Evolutionary conservation across 2,888 invertebrate species (phyloP).

Genomic region (Caenorhabditis uteleia): DNA sequence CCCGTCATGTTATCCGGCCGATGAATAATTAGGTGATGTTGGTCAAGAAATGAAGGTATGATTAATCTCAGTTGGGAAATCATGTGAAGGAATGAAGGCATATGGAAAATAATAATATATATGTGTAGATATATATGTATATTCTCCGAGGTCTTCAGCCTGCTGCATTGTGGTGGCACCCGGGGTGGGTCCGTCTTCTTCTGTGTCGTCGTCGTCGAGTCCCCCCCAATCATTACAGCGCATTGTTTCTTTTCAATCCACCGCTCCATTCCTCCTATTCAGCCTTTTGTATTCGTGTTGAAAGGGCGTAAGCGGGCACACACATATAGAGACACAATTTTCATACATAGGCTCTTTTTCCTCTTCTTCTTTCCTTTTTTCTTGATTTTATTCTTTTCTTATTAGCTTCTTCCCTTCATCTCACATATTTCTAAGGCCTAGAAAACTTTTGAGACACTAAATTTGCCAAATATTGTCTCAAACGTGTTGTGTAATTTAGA

Average conservation of each 20-base stretch:
- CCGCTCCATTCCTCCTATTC: constrained; percentile 59
- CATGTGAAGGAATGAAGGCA: no score
- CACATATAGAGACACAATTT: constrained; percentile 36
- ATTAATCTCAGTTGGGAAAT: no score
- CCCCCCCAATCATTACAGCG: constrained; percentile 59
- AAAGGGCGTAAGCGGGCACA: constrained; percentile 46
- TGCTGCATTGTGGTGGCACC: constrained; percentile 37
- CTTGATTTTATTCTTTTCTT: constrained; percentile 29
- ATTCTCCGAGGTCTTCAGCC: constrained; percentile 18
- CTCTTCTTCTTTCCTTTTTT: no score
- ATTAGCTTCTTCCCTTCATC: constrained; percentile 17
- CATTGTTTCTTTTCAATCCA: constrained; percentile 63
- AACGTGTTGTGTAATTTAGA: no score
- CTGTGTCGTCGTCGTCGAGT: constrained; percentile 38
- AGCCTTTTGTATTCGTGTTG: constrained; percentile 58
- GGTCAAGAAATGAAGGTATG: no score
- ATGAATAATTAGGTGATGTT: no score
- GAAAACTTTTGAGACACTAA: background rate
- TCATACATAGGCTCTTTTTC: constrained; percentile 36
- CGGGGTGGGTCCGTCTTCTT: constrained; percentile 20
- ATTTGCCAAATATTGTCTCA: no score
- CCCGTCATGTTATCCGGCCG: no score
- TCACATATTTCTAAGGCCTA: background rate
- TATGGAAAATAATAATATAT: no score
- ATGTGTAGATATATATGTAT: constrained; percentile 9